Evolutionary conservation across 2,113 vertebrate genomes (phyloP).

Genomic region (Lichenostomus cassidix): DNA sequence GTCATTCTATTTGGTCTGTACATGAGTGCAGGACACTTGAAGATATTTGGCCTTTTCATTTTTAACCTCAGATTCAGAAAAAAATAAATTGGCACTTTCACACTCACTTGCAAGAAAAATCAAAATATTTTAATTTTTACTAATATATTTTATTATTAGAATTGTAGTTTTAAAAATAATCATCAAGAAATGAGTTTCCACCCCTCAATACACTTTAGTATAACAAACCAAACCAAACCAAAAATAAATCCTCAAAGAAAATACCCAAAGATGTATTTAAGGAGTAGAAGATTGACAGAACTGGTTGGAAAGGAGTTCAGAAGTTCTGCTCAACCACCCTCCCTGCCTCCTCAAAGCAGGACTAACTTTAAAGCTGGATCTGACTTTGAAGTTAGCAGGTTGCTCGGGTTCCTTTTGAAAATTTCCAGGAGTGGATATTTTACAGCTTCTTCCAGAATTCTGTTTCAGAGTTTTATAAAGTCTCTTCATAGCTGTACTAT

Average conservation of each 20-base stretch:
- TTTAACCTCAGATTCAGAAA: background rate
- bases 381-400: background rate
- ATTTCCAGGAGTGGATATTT: background rate
- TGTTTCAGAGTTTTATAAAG: background rate
- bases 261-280: background rate
- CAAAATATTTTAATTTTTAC: background rate
- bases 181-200: background rate
- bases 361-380: background rate
- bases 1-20: background rate
- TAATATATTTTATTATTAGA: background rate
- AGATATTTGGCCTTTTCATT: background rate
- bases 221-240: background rate
- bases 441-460: background rate
- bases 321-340: background rate
- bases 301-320: background rate
- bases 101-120: background rate
- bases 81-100: background rate
- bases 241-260: background rate
- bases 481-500: background rate
- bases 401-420: background rate
- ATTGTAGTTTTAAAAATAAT: background rate
- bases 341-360: background rate
- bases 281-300: background rate
- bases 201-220: background rate
- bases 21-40: rapidly evolving